Evolutionary conservation across 2,113 vertebrate genomes (phyloP).

Genomic region (Heliornis fulica): DNA sequence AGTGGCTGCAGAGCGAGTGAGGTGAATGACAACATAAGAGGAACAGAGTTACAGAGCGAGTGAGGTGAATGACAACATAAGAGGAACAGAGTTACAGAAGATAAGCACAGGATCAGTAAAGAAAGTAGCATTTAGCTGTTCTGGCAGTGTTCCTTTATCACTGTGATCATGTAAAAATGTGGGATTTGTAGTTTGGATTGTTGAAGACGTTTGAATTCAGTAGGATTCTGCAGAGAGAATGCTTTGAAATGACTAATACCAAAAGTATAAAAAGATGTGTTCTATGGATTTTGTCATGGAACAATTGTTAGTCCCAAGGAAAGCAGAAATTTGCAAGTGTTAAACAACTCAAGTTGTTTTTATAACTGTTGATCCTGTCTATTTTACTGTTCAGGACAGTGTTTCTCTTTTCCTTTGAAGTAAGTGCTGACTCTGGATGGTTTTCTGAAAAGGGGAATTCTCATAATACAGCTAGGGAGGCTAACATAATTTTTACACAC

Average conservation of each 20-base stretch:
- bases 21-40: background rate
- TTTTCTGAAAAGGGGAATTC: background rate
- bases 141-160: background rate
- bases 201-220: background rate
- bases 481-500: background rate
- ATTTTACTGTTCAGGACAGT: background rate
- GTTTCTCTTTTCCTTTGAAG: background rate
- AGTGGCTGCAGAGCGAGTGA: background rate
- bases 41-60: background rate
- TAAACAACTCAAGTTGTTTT: background rate
- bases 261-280: background rate
- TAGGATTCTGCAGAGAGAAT: background rate
- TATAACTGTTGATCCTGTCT: background rate
- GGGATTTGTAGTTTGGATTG: background rate
- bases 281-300: background rate
- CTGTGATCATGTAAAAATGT: background rate
- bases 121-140: background rate
- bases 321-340: background rate
- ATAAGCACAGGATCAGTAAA: fast-evolving
- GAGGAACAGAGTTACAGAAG: background rate
- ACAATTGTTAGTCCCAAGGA: background rate
- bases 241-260: background rate
- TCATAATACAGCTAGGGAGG: background rate
- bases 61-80: background rate
- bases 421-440: background rate